Conservation (phyloP, 1,140 invertebrate genomes). For the Pseudomyrmex gracilis region DNA sequence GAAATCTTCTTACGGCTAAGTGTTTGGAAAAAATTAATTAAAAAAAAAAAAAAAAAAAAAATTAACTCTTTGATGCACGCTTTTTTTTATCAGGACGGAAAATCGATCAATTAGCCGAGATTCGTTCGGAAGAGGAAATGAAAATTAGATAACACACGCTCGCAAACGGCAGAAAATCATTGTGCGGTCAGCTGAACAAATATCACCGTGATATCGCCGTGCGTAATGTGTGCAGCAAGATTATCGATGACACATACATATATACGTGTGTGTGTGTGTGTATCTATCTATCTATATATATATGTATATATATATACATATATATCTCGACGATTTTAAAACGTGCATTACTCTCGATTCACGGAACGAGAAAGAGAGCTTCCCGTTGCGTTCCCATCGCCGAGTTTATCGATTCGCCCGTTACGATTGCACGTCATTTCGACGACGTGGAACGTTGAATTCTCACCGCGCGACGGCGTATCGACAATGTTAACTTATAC, state of each 20-base stretch:
- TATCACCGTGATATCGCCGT: constrained; percentile 5
- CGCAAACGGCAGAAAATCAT: not conserved
- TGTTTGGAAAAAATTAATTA: too few relatives aligned
- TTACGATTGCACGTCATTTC: constrained; percentile 34
- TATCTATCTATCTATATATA: too few relatives aligned
- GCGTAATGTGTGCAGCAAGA: constrained; percentile 23
- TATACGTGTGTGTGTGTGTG: not conserved
- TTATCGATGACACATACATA: constrained; percentile 10
- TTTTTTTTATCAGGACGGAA: not conserved
- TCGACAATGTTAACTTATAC: not conserved
- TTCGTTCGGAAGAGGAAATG: not conserved
- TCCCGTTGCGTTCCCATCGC: not conserved
- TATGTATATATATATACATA: too few relatives aligned
- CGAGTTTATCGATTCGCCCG: constrained; percentile 41
- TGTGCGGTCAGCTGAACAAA: not conserved
- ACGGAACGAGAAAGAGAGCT: constrained; percentile 9
- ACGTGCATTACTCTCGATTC: constrained; percentile 13
- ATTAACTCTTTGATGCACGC: too few relatives aligned
- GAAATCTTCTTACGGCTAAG: too few relatives aligned
- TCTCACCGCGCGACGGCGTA: not conserved
- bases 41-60: too few relatives aligned
- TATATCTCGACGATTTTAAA: not conserved
- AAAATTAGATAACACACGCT: not conserved
- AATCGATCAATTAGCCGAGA: not conserved
- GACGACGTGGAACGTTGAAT: constrained; percentile 17